Base-by-base conservation (phyloP, 2,797 vertebrate genomes). In the Mycteria americana region DNA sequence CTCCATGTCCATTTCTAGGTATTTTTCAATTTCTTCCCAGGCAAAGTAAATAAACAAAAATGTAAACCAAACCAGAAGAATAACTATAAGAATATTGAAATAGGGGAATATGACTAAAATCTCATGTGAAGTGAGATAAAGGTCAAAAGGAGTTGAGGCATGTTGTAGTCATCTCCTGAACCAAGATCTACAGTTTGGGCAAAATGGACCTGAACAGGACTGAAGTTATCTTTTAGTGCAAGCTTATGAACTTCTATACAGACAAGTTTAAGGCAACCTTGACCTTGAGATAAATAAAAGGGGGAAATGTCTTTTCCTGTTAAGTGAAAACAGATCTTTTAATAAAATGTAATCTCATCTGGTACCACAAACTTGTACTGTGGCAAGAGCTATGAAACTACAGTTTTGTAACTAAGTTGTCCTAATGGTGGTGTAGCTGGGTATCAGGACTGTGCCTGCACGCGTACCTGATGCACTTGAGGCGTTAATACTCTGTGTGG, bases 381-480 rank as follows among this genome's bases (percentile, higher is more conserved):
- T 73, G 48, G 33, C 14, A 65, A 72, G 41, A 76, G 18, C 33
- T 72, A 39, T 31, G 33, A 51, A 77, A 62, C 41, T 24, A n/a
- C 14, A 50, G 31, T 76, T 85, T 75, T 65, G 12, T 72, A 60
- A 53, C 65, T 60, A 39, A 43, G 5, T 84, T 78, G 9, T 85
- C 57, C 9, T 63, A 43, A 39, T 31, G 16, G 39, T 62, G 17
- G 3, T 37, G 10, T 37, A 43, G 39, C 51, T 37, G 39, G 17
- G 19, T 77, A n/a, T 60, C n/a, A 56, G 24, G 12, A n/a, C 70
- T 31, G 23, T 37, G 51, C 9, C 17, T 45, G 27, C 14, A 39
- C 0, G 2, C 9, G 30, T 9, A 50, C 51, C 15, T 2, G 4
- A 43, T 28, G 37, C 18, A 27, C 18, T 43, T 43, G 33, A 65